phyloP scores from a whole-genome alignment of 2,888 invertebrate species.

The Melipona beecheii region DNA sequence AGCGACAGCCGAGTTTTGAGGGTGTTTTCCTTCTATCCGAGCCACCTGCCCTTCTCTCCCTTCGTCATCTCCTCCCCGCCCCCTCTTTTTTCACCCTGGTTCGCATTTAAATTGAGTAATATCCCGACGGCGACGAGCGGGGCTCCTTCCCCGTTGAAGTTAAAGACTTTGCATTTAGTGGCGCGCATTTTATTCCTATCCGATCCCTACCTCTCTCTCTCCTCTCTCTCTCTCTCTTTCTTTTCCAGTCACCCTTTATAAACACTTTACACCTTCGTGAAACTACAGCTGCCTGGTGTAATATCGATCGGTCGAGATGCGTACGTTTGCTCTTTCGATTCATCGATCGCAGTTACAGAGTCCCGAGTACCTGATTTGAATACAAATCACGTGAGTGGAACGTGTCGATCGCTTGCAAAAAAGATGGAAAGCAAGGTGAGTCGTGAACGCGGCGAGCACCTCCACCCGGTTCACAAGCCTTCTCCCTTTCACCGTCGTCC shows the following conservation, averaged over 20 bases:
- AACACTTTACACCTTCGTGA: conserved; percentile 38
- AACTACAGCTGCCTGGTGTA: conserved; percentile 54
- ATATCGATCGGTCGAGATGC: conserved; percentile 20
- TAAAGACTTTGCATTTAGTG: conserved; percentile 70
- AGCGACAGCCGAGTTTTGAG: conserved; percentile 61
- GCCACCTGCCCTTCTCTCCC: conserved; percentile 19
- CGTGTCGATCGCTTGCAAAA: not conserved
- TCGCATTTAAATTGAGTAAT: conserved; percentile 72
- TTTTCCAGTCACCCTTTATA: not conserved
- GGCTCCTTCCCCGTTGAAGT: conserved; percentile 61
- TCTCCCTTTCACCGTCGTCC: conserved; percentile 26
- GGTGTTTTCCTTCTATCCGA: conserved; percentile 54
- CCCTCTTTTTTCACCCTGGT: conserved; percentile 54
- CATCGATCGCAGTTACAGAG: too few relatives aligned
- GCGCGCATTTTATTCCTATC: conserved; percentile 68
- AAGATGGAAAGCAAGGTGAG: not conserved
- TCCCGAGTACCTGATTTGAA: too few relatives aligned
- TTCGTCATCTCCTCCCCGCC: not conserved
- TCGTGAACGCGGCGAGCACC: not conserved
- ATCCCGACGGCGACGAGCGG: conserved; percentile 46
- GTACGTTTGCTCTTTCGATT: not conserved
- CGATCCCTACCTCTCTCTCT: not conserved
- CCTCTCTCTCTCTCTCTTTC: not conserved
- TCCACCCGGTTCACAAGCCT: conserved; percentile 18
- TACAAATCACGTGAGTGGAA: not conserved